Evolutionary conservation across 2,113 vertebrate genomes (phyloP).

Genomic region (Hippocampus abdominalis): DNA sequence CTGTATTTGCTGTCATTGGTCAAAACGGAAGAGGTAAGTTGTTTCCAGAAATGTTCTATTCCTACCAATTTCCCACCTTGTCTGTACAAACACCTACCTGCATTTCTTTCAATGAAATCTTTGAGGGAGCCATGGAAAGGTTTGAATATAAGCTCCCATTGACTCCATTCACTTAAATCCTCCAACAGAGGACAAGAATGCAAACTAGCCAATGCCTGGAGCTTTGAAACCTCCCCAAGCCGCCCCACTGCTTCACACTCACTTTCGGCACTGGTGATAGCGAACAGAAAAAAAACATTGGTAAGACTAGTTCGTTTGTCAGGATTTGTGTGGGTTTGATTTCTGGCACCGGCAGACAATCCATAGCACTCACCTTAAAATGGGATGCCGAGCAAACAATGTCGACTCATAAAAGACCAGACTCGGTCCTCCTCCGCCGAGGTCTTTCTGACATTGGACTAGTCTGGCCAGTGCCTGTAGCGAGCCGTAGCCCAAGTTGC

Average conservation of each 20-base stretch:
- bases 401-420: constrained; percentile 68
- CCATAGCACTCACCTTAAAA: constrained; percentile 29
- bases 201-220: constrained; percentile 65
- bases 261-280: constrained; percentile 26
- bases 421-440: constrained; percentile 44
- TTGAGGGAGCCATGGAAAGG: constrained; percentile 67
- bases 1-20: constrained; percentile 43
- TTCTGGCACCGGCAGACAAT: neutral
- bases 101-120: constrained; percentile 72
- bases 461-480: constrained; percentile 56
- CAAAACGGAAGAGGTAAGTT: neutral
- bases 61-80: neutral
- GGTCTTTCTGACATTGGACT: constrained; percentile 56
- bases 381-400: constrained; percentile 58
- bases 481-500: constrained; percentile 70
- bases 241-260: constrained; percentile 57
- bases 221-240: constrained; percentile 63
- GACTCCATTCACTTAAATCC: constrained; percentile 73
- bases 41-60: neutral
- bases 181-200: constrained; percentile 73
- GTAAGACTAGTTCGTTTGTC: neutral
- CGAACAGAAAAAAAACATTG: neutral
- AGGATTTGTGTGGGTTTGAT: neutral
- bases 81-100: constrained; percentile 33
- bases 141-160: constrained; percentile 75